Conservation (phyloP, 2,113 vertebrate species). For the Dinomys branickii region DNA sequence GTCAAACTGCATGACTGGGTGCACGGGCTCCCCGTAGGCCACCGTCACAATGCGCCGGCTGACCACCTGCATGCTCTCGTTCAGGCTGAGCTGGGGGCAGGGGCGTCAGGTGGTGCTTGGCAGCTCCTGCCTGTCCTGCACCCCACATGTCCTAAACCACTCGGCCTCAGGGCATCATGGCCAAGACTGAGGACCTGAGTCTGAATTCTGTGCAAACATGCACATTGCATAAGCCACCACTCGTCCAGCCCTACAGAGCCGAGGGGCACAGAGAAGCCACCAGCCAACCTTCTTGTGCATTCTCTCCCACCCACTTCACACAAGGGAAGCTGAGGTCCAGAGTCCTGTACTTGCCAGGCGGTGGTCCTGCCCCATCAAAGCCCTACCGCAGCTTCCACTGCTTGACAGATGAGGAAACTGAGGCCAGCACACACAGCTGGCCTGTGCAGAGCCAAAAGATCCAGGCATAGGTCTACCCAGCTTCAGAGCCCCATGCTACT, state of each 20-base stretch:
- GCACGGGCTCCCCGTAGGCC: constrained; percentile 92
- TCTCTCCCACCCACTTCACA: neutral
- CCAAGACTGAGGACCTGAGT: neutral
- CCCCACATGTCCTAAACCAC: neutral
- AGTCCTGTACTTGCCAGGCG: neutral
- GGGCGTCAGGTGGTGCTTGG: neutral
- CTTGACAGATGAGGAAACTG: neutral
- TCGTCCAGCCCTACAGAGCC: neutral
- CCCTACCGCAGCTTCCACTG: neutral
- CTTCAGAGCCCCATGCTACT: neutral
- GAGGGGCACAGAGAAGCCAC: neutral
- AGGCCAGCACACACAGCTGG: neutral
- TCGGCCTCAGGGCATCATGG: neutral
- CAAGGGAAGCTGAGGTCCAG: neutral
- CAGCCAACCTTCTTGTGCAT: neutral
- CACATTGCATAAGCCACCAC: no score
- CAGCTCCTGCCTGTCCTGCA: neutral
- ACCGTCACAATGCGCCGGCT: constrained; percentile 90
- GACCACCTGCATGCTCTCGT: constrained; percentile 88
- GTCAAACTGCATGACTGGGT: constrained; percentile 97
- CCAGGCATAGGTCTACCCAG: neutral
- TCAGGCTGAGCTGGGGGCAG: constrained; percentile 91
- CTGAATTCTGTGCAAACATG: neutral
- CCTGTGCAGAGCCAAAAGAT: neutral
- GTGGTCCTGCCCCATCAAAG: neutral